Evolutionary conservation across 2,797 vertebrate genomes (phyloP).

Genomic region (Anguilla marmorata): DNA sequence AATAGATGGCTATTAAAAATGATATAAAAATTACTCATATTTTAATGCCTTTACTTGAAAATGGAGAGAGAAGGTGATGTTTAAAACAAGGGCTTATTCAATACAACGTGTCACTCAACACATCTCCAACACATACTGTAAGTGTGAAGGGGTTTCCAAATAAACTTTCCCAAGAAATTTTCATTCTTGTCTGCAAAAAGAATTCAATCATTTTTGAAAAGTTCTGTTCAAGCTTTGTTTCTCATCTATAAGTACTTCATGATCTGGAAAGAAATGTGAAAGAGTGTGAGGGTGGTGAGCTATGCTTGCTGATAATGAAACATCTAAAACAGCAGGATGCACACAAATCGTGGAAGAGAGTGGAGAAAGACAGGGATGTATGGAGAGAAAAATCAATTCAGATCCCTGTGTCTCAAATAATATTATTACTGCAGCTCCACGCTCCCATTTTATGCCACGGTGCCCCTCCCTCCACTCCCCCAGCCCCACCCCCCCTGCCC

Average conservation of each 20-base stretch:
- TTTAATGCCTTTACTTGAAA: not conserved
- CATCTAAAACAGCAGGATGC: slow-evolving; percentile 61
- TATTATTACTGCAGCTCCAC: slow-evolving; percentile 59
- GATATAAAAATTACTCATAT: not conserved
- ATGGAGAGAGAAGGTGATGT: not conserved
- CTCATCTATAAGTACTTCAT: not conserved
- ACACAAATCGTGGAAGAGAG: slow-evolving; percentile 49
- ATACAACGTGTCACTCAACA: not conserved
- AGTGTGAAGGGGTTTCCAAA: not conserved
- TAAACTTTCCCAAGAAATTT: not conserved
- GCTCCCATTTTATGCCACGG: slow-evolving; percentile 56
- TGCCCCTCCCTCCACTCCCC: not conserved
- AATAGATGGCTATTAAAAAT: slow-evolving; percentile 3
- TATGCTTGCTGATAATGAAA: slow-evolving; percentile 64
- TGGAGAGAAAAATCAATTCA: slow-evolving; percentile 54
- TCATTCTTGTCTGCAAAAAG: not conserved
- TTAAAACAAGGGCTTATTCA: not conserved
- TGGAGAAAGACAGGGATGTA: slow-evolving; percentile 23
- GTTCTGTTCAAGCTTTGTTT: not conserved
- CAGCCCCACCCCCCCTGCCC: not conserved
- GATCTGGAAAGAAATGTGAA: not conserved
- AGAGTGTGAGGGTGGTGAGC: slow-evolving; percentile 55
- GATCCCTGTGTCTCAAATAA: slow-evolving; percentile 63
- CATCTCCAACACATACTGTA: not conserved
- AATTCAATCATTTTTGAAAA: not conserved